These are phyloP conservation scores for Rhynchonycteris naso DNA, from an alignment of 2,797 vertebrate species.

Conservation along the genomic window DNA sequence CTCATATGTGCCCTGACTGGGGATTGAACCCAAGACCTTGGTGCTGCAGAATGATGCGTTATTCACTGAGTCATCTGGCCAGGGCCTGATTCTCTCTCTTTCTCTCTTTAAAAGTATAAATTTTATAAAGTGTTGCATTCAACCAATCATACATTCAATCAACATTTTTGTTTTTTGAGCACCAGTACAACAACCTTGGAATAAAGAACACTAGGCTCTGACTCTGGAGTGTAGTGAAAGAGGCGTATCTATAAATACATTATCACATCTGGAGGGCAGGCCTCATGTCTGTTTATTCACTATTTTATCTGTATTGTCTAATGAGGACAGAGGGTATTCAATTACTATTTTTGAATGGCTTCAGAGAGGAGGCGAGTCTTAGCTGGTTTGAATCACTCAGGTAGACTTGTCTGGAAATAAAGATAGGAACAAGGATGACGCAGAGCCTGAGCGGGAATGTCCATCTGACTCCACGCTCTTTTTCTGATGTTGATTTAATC, in stretches of 20 bases:
- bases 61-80: too few species aligned
- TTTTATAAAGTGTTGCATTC: neutral
- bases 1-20: too few species aligned
- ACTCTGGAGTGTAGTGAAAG: neutral
- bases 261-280: neutral
- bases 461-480: neutral
- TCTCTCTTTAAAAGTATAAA: neutral
- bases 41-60: too few species aligned
- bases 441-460: neutral
- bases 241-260: neutral
- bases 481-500: neutral
- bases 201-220: neutral
- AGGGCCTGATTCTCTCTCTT: neutral
- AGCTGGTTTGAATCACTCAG: neutral
- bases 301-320: neutral
- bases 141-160: neutral
- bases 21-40: too few species aligned
- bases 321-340: neutral
- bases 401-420: conserved; percentile 14
- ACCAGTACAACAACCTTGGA: neutral
- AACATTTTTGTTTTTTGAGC: neutral
- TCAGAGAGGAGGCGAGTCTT: neutral
- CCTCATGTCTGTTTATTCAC: neutral
- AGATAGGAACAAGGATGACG: neutral
- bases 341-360: neutral